Evolutionary conservation across 1,140 invertebrate species (phyloP).

Genomic region (Polyergus mexicanus): DNA sequence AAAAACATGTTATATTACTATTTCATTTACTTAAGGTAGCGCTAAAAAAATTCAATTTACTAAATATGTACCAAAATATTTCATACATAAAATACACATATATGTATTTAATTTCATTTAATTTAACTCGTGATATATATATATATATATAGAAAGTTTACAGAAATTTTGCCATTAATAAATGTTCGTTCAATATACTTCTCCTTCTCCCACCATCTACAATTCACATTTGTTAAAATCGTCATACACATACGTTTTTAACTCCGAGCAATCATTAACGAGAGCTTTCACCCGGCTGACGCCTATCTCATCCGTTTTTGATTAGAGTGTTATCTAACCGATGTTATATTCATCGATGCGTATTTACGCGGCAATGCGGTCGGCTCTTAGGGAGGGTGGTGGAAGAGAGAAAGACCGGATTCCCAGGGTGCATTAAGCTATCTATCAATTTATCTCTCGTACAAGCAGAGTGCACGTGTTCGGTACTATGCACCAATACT

Average conservation of each 20-base stretch:
- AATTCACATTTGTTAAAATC: slow-evolving; percentile 17
- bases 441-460: slow-evolving; percentile 75
- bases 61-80: neutral
- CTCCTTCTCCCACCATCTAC: neutral
- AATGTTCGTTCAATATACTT: neutral
- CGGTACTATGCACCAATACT: neutral
- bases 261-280: slow-evolving; percentile 10
- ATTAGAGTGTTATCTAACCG: slow-evolving; percentile 53
- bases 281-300: slow-evolving; percentile 35
- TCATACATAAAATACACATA: neutral
- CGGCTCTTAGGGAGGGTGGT: slow-evolving; percentile 45
- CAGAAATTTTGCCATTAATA: slow-evolving; percentile 14
- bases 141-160: neutral
- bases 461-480: slow-evolving; percentile 56
- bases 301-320: slow-evolving; percentile 50
- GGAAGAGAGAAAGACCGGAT: slow-evolving; percentile 45
- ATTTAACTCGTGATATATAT: neutral
- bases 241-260: slow-evolving; percentile 3
- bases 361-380: slow-evolving; percentile 33
- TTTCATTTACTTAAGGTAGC: neutral
- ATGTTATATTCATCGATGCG: slow-evolving; percentile 57
- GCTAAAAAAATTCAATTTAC: neutral
- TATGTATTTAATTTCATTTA: slow-evolving; percentile 1
- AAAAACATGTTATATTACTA: neutral
- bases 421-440: slow-evolving; percentile 77